Evolutionary conservation across 2,888 invertebrate species (phyloP), one percentile per base, ranked within the genome.

Genomic region (Mantis religiosa): DNA sequence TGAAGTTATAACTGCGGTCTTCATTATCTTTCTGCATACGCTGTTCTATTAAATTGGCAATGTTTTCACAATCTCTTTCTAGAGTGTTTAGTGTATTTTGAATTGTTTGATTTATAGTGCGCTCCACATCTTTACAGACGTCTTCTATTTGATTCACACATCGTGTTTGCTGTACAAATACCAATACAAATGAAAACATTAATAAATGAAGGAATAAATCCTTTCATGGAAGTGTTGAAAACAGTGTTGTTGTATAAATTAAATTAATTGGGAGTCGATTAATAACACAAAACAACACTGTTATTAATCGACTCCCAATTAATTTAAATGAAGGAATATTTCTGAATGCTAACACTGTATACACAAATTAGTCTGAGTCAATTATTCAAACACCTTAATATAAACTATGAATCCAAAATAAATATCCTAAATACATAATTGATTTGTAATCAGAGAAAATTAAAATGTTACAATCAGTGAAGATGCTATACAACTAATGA

Each of bases 111-210:
- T 94, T 94, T 90, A 95, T 95, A 3, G 94, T 94, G 91, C 94
- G 94, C 91, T 95, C 94, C 28, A 95, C 92, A 88, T 94, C 94
- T 86, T 92, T 93, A 91, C 94, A 94, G 15, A 94, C 94, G 83
- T 94, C 94, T 82, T 94, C 94, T 85, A 95, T 95, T 91, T 95
- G 94, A 91, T 95, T 95, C 20, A 93, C 93, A 92, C 94, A 94
- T 4, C 94, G 93, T 41, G 92, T 92, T 28, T 92, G 90, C 92
- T 93, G 90, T 25, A 88, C 20, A 71, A 15, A 54, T 14, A 54
- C 2, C 0, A 54, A 54, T 3, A 54, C 54, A 15, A 71, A 6
- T 71, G 20, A 4, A 71, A 71, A 71, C 25, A 25, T 3, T 71
- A 1, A 71, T 20, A 71, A 71, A 71, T 71, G 25, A 20, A 20